phyloP scores from a whole-genome alignment of 2,113 vertebrate species.

The Bungarus multicinctus region DNA sequence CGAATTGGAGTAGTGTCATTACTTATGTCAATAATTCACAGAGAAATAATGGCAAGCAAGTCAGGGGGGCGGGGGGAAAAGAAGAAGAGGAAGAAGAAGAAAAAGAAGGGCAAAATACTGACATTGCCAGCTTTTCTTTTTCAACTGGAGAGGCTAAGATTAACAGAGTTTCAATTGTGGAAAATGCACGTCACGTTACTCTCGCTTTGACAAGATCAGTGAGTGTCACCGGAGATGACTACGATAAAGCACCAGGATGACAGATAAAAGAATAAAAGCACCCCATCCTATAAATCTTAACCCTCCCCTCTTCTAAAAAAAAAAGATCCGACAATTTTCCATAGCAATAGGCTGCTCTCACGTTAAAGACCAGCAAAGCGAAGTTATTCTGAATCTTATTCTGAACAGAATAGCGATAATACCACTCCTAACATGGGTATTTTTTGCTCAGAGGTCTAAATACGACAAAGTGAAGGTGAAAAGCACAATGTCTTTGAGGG shows the following conservation, averaged over 20 bases:
- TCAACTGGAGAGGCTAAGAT: conserved; percentile 1
- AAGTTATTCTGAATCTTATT: conserved; percentile 2
- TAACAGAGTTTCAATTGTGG: conserved; percentile 21
- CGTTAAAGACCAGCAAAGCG: not conserved
- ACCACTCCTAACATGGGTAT: not conserved
- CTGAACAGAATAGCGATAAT: not conserved
- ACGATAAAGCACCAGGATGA: conserved; percentile 32
- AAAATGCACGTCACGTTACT: not conserved
- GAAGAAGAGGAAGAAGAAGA: not conserved
- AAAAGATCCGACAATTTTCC: conserved; percentile 18
- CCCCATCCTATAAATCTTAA: conserved; percentile 11
- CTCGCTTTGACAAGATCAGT: conserved; percentile 30
- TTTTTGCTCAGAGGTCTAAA: not conserved
- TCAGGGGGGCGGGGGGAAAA: not conserved
- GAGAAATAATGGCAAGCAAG: conserved; percentile 6
- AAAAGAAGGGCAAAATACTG: conserved; percentile 10
- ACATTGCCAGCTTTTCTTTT: conserved; percentile 1
- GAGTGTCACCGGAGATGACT: conserved; percentile 5
- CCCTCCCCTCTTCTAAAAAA: not conserved
- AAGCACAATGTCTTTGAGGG: too few species aligned
- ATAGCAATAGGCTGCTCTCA: not conserved
- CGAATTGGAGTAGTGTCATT: conserved; percentile 2
- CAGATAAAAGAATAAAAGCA: conserved; percentile 30
- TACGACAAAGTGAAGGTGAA: not conserved
- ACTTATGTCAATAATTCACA: conserved; percentile 1